Base-by-base conservation (phyloP, 2,888 invertebrate species). In the Drosophila buzzatii region DNA sequence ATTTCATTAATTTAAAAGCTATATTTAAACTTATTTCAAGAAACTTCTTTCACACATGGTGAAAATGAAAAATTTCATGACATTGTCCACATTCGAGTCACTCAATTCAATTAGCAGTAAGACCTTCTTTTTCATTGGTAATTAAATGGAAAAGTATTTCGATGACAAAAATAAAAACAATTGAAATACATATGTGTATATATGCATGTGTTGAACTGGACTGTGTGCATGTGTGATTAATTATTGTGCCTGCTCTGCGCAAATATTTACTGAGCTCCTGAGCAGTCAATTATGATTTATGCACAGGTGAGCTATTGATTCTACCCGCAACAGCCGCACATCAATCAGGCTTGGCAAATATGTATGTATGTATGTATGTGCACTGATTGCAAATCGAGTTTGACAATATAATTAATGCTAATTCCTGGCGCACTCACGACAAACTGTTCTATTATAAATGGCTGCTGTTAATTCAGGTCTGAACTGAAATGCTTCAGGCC, bases 261-360 rank as follows among this genome's bases (percentile, higher is more conserved):
- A 76, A 77, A 86, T 76, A 82, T 86, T 73, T 82, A 82, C 65
- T 44, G 44, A 59, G 61, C 37, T 68, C 12, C 61, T 44, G 60
- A 49, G 51, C 57, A 55, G 59, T 56, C 79, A 74, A 84, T 86
- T 79, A 77, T 84, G 86, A 80, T 84, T 85, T 82, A 84, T 80
- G 82, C 53, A 20, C 80, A 79, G 77, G 65, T 75, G 62, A n/a
- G 12, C 23, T 44, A 42, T 42, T 51, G 45, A 60, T 37, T 70
- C 20, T 51, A 31, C 55, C 33, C 12, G 41, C 53, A 56, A 27
- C 12, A 39, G 35, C 41, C 12, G 45, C 45, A 5, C 45, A 68
- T 72, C 72, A 72, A 76, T 76, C 76, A 72, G 61, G 18, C 9
- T 16, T 10, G 57, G 53, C 62, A 64, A 35, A 57, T 51, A 27